phyloP scores from a whole-genome alignment of 2,888 invertebrate genomes.

The Pimpla rufipes region DNA sequence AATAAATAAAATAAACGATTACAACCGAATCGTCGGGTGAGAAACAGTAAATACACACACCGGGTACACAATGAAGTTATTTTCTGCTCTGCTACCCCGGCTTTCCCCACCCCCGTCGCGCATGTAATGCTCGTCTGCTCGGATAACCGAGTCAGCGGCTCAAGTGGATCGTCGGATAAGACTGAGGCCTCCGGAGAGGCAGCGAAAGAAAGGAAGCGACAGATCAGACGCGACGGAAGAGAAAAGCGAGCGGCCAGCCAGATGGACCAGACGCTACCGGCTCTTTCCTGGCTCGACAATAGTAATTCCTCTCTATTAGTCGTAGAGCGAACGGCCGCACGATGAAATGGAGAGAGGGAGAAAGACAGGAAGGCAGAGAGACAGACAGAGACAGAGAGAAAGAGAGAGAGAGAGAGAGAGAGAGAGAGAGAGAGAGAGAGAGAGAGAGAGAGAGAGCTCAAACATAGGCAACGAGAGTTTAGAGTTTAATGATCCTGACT shows the following conservation, averaged over 20 bases:
- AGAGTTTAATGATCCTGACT: slow-evolving; percentile 66
- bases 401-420: background rate
- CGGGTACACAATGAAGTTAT: too few species aligned
- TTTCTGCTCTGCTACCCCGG: too few species aligned
- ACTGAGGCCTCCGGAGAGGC: background rate
- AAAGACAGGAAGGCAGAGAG: slow-evolving; percentile 3
- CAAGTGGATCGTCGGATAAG: slow-evolving; percentile 2
- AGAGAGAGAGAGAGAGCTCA: slow-evolving; percentile 11
- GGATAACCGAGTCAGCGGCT: slow-evolving; percentile 10
- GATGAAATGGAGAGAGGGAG: background rate
- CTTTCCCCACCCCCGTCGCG: too few species aligned
- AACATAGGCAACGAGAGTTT: slow-evolving; percentile 9
- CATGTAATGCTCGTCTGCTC: too few species aligned
- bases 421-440: slow-evolving; percentile 11
- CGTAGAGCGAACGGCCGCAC: background rate
- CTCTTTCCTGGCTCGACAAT: slow-evolving; percentile 15
- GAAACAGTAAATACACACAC: too few species aligned
- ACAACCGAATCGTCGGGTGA: too few species aligned
- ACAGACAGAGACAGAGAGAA: slow-evolving; percentile 27
- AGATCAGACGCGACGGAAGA: slow-evolving; percentile 48
- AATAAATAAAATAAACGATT: too few species aligned
- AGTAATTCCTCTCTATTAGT: background rate
- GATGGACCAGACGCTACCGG: slow-evolving; percentile 36
- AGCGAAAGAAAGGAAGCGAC: slow-evolving; percentile 33
- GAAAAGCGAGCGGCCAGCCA: slow-evolving; percentile 34